Evolutionary conservation across 2,113 vertebrate genomes (phyloP).

Genomic region (Pyrgilauda ruficollis): DNA sequence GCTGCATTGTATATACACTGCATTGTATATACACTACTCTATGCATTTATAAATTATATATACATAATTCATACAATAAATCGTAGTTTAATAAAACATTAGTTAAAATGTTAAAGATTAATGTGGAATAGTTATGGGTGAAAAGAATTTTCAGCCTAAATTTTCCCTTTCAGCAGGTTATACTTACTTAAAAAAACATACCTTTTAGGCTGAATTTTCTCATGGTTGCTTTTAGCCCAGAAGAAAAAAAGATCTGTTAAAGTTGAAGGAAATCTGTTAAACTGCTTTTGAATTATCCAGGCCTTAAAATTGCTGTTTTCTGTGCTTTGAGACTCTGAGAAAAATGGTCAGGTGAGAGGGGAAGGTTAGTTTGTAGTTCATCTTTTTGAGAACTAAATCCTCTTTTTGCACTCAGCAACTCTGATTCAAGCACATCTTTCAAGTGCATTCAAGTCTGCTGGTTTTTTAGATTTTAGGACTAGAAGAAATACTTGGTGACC

Average conservation of each 20-base stretch:
- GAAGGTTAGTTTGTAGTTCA: background rate
- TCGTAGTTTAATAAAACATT: slow-evolving; percentile 26
- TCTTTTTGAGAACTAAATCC: background rate
- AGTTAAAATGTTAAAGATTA: background rate
- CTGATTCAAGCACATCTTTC: background rate
- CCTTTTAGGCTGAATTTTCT: background rate
- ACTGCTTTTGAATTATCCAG: background rate
- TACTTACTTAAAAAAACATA: background rate
- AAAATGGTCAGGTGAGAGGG: background rate
- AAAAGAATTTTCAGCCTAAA: background rate
- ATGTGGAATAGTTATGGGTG: background rate
- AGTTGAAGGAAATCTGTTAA: background rate
- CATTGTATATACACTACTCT: background rate
- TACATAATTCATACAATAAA: slow-evolving; percentile 9
- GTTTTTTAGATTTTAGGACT: background rate
- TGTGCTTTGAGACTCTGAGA: background rate
- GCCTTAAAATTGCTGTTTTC: background rate
- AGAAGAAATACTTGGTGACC: background rate
- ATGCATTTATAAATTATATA: background rate
- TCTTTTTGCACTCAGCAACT: background rate
- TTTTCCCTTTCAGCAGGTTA: background rate
- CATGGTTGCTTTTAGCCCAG: background rate
- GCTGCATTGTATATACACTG: background rate
- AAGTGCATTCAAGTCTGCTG: background rate
- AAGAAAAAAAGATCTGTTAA: background rate